Evolutionary conservation across 2,888 invertebrate genomes (phyloP).

Genomic region (Ormyrus nitidulus): DNA sequence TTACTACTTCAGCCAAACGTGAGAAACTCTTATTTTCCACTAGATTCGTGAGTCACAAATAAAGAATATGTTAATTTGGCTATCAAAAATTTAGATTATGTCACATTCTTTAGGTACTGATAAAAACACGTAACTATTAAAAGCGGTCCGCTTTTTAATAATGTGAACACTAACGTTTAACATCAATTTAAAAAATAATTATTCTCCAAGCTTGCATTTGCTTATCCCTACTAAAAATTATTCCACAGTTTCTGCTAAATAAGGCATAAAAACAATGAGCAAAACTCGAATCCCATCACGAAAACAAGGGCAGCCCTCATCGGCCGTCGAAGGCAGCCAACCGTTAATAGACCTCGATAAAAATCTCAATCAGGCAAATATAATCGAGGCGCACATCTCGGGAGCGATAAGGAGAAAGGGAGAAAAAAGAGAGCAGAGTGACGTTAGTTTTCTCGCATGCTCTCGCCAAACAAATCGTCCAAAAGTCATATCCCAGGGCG

Average conservation of each 20-base stretch:
- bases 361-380: slow-evolving; percentile 36
- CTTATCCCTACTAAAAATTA: too few relatives aligned
- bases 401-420: neutral
- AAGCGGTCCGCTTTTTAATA: too few relatives aligned
- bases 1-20: too few relatives aligned
- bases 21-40: too few relatives aligned
- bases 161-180: too few relatives aligned
- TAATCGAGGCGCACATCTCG: slow-evolving; percentile 29
- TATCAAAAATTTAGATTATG: too few relatives aligned
- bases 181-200: too few relatives aligned
- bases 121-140: too few relatives aligned
- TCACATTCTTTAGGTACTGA: too few relatives aligned
- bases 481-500: slow-evolving; percentile 64
- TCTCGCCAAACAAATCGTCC: neutral
- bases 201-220: too few relatives aligned
- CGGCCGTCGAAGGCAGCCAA: neutral
- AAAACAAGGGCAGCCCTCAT: neutral
- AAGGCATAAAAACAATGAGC: slow-evolving; percentile 5
- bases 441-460: slow-evolving; percentile 22
- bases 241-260: neutral
- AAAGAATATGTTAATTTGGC: too few relatives aligned
- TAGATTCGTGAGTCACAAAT: too few relatives aligned
- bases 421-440: slow-evolving; percentile 12
- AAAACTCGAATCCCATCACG: neutral
- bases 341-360: slow-evolving; percentile 46